Conservation (phyloP, 2,797 vertebrate genomes). For the Ctenopoma multispine region DNA sequence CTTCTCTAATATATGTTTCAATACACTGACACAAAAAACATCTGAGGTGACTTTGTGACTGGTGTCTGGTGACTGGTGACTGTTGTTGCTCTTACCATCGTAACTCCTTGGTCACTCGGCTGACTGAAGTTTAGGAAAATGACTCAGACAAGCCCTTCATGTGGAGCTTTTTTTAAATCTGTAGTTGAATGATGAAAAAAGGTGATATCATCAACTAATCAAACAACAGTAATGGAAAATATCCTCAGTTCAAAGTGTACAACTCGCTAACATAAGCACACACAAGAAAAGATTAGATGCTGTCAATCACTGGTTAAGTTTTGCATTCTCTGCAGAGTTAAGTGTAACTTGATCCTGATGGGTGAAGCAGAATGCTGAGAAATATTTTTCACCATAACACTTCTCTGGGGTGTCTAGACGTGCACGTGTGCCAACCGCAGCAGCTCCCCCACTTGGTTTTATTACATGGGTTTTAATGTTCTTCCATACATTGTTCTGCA, state of each 20-base stretch:
- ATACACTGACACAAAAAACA: neutral
- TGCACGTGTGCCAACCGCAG: constrained; percentile 61
- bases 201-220: neutral
- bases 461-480: constrained; percentile 61
- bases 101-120: constrained; percentile 58
- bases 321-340: constrained; percentile 16
- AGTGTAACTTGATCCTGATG: constrained; percentile 50
- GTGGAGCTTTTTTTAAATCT: constrained; percentile 1
- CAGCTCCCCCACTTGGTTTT: constrained; percentile 74
- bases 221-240: neutral
- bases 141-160: constrained; percentile 14
- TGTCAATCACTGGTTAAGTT: constrained; percentile 23
- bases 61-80: too few species aligned
- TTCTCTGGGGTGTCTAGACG: constrained; percentile 69
- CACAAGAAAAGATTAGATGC: neutral
- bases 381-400: constrained; percentile 64
- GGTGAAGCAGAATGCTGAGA: constrained; percentile 65
- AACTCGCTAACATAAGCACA: constrained; percentile 3
- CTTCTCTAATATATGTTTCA: neutral
- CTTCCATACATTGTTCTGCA: constrained; percentile 62
- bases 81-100: constrained; percentile 66
- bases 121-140: constrained; percentile 47
- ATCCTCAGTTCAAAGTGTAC: neutral
- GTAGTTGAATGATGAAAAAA: neutral
- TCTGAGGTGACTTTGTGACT: neutral